Conservation (phyloP, 23 tunicate species). For the Diplosoma virens region DNA sequence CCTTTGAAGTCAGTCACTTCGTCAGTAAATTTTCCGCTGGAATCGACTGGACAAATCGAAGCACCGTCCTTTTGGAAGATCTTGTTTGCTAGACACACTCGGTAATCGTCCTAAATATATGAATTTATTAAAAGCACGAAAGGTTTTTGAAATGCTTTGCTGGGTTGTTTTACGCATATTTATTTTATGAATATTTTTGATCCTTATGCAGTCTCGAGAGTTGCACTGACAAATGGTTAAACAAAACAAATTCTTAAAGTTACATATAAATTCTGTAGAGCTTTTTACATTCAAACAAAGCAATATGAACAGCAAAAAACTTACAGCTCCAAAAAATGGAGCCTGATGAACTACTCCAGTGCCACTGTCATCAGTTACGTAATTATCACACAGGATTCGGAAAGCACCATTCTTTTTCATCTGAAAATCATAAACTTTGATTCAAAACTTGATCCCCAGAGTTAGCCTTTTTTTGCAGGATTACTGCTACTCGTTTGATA, state of each 20-base stretch:
- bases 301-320: slow-evolving; percentile 4
- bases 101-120: slow-evolving; percentile 96
- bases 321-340: slow-evolving; percentile 98
- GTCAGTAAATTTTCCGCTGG: slow-evolving; percentile 80
- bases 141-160: too few species aligned
- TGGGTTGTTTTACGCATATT: too few species aligned
- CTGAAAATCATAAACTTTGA: background rate
- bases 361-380: slow-evolving; percentile 89
- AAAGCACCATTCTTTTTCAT: slow-evolving; percentile 79
- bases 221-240: too few species aligned
- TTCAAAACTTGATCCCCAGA: too few species aligned
- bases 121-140: too few species aligned
- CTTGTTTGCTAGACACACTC: slow-evolving; percentile 63
- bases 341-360: slow-evolving; percentile 96
- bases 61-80: slow-evolving; percentile 76
- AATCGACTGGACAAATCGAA: slow-evolving; percentile 93
- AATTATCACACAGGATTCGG: slow-evolving; percentile 66
- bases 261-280: too few species aligned
- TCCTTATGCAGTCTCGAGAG: too few species aligned
- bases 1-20: slow-evolving; percentile 88
- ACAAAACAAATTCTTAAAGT: too few species aligned
- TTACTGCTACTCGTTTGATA: too few species aligned
- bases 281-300: too few species aligned
- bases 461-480: too few species aligned
- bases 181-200: too few species aligned